Percentiles rank a stretch among this genome's conserved stretches.
These are phyloP conservation scores for Standfussiana lucernea DNA, from an alignment of 2,888 invertebrate species.

Conservation along the genomic window DNA sequence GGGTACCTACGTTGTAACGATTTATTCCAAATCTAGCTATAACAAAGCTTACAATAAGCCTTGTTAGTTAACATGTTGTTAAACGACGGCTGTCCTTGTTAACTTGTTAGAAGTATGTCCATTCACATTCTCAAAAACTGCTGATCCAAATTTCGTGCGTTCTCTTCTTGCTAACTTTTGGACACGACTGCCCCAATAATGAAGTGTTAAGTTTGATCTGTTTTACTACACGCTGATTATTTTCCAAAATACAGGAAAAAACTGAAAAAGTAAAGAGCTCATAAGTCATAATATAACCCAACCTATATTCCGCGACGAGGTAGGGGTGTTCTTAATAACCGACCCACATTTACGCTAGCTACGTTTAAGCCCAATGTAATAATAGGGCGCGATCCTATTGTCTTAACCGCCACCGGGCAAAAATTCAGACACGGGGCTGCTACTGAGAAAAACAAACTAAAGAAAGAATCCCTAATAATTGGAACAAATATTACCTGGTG, in stretches of 20 bases:
- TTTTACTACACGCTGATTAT: conserved; percentile 26
- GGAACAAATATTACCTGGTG: conserved; percentile 22
- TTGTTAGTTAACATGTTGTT: not conserved
- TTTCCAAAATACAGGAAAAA: conserved; percentile 28
- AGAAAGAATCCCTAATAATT: conserved; percentile 2
- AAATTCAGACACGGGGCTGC: not conserved
- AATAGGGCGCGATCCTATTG: not conserved
- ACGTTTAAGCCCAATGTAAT: not conserved
- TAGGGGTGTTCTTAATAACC: not conserved
- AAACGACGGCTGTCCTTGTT: conserved; percentile 9
- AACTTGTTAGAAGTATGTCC: not conserved
- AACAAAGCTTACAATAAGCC: not conserved
- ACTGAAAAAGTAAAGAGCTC: conserved; percentile 2
- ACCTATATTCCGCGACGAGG: not conserved
- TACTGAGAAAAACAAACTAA: not conserved
- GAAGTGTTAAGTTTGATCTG: not conserved
- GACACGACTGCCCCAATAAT: conserved; percentile 1
- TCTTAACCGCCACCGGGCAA: not conserved
- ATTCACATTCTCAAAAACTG: conserved; percentile 37
- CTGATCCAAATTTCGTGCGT: not conserved
- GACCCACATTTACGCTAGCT: not conserved
- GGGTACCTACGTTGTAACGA: not conserved
- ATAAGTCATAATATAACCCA: not conserved
- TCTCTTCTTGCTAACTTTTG: not conserved
- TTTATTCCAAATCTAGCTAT: not conserved